Conservation (phyloP, 2,113 vertebrate species). For the Microcebus lehilahytsara region DNA sequence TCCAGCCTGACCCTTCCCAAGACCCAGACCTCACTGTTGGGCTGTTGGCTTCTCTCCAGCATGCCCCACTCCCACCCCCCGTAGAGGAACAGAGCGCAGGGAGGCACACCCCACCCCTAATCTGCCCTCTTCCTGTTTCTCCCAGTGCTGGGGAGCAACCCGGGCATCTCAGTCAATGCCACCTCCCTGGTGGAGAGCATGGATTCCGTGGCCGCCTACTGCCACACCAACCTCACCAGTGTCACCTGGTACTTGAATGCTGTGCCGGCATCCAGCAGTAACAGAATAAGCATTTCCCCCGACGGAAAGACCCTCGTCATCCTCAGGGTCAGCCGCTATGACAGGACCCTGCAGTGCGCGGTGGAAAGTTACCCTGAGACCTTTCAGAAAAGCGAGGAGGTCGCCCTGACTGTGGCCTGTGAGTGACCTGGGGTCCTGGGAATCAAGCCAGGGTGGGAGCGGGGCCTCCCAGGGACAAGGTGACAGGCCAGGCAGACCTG, state of each 20-base stretch:
- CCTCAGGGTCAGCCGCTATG: not conserved
- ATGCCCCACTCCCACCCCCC: fast-evolving
- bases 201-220: not conserved
- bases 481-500: not conserved
- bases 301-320: slow-evolving; percentile 5
- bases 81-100: not conserved
- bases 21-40: not conserved
- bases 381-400: fast-evolving
- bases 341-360: fast-evolving
- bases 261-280: not conserved
- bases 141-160: not conserved
- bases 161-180: not conserved
- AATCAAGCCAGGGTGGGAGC: not conserved
- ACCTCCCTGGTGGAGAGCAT: not conserved
- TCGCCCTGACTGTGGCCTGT: not conserved
- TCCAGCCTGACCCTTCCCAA: not conserved
- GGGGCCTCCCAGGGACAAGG: fast-evolving
- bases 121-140: not conserved
- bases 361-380: not conserved
- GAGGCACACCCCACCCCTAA: not conserved
- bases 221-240: not conserved
- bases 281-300: not conserved
- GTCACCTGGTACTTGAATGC: not conserved
- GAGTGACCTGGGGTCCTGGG: not conserved
- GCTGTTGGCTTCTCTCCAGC: not conserved